Conservation (phyloP, 2,797 vertebrate species). For the Lepus townsendii region DNA sequence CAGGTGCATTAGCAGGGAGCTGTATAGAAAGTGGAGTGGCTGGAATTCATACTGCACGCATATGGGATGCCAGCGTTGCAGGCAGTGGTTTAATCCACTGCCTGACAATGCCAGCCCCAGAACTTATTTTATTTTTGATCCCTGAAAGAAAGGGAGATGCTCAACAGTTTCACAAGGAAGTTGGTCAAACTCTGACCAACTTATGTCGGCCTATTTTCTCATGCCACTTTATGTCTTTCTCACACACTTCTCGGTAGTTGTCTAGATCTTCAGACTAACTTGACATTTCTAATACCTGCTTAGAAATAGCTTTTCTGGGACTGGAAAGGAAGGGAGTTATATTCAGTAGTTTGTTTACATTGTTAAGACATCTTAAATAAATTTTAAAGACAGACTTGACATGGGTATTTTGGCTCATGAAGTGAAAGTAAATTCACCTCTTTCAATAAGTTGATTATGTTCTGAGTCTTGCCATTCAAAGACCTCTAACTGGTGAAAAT, state of each 20-base stretch:
- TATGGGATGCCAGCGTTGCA: too few species aligned
- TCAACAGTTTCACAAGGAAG: background rate
- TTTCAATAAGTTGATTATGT: background rate
- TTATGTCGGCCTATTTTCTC: background rate
- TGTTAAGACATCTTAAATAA: background rate
- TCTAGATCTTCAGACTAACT: background rate
- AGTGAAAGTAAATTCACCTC: background rate
- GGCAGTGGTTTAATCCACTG: too few species aligned
- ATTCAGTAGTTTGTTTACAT: background rate
- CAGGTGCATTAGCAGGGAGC: too few species aligned
- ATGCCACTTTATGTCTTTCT: background rate
- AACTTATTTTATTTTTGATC: background rate
- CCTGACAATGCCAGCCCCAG: background rate
- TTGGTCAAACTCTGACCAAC: background rate
- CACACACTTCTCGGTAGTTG: background rate
- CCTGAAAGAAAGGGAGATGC: background rate
- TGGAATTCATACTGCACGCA: too few species aligned
- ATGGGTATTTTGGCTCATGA: background rate
- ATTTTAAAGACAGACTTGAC: conserved; percentile 4
- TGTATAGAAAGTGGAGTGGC: too few species aligned
- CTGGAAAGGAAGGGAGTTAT: background rate
- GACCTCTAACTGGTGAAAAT: background rate
- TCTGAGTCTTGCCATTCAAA: background rate
- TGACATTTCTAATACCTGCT: background rate
- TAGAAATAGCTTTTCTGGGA: background rate